Evolutionary conservation across 2,113 vertebrate genomes (phyloP).

Genomic region (Murina feae): DNA sequence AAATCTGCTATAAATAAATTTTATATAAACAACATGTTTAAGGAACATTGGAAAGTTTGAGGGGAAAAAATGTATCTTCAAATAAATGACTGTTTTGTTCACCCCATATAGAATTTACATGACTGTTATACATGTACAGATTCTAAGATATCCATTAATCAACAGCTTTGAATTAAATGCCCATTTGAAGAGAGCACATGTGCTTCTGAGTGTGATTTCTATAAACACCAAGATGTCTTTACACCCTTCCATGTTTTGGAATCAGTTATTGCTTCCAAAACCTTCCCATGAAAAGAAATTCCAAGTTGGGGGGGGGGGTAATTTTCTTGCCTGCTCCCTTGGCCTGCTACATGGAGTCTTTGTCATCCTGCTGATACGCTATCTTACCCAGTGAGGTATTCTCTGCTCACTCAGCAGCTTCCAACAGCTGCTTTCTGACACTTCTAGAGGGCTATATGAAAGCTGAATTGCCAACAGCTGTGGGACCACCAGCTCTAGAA

Average conservation of each 20-base stretch:
- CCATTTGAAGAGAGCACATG: slow-evolving; percentile 41
- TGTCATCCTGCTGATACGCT: too few relatives aligned
- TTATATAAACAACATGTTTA: slow-evolving; percentile 72
- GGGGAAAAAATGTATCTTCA: slow-evolving; percentile 67
- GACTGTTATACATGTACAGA: slow-evolving; percentile 35
- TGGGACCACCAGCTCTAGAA: not conserved
- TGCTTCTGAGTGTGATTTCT: slow-evolving; percentile 56
- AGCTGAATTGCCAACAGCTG: not conserved
- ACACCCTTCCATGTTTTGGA: not conserved
- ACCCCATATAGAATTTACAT: slow-evolving; percentile 56
- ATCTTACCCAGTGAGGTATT: accelerated
- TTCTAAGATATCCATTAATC: slow-evolving; percentile 71
- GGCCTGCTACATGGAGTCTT: not conserved
- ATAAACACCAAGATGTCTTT: slow-evolving; percentile 53
- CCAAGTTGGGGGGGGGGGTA: accelerated
- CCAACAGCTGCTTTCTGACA: not conserved
- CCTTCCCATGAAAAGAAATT: not conserved
- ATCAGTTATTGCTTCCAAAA: not conserved
- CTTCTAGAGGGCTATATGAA: not conserved
- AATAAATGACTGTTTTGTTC: slow-evolving; percentile 67
- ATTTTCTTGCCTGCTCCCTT: not conserved
- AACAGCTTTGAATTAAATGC: slow-evolving; percentile 62
- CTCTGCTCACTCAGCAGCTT: not conserved
- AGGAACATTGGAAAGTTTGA: slow-evolving; percentile 70
- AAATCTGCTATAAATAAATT: slow-evolving; percentile 68